Conservation (phyloP, 2,888 invertebrate species). For the Pegoplata infirma region DNA sequence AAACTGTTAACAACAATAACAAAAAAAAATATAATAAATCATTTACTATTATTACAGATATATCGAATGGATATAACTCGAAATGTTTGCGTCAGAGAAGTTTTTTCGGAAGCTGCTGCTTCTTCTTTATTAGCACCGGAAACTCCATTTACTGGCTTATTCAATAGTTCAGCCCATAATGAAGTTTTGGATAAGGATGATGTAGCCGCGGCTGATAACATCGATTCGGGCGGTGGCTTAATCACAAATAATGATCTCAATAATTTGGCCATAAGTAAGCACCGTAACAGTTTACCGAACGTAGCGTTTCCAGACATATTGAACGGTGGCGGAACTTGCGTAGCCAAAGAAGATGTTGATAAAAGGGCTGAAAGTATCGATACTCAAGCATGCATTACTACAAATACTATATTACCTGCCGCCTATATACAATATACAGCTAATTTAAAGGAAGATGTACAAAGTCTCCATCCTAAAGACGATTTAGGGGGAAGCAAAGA, state of each 20-base stretch:
- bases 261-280: conserved; percentile 64
- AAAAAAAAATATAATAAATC: no score
- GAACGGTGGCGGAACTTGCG: neutral
- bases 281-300: conserved; percentile 76
- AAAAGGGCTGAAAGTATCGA: conserved; percentile 46
- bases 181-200: conserved; percentile 62
- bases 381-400: conserved; percentile 5
- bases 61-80: conserved; percentile 91
- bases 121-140: conserved; percentile 49
- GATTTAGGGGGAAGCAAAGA: conserved; percentile 42
- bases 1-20: neutral
- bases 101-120: conserved; percentile 67
- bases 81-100: conserved; percentile 84
- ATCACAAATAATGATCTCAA: conserved; percentile 35
- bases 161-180: conserved; percentile 18
- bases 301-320: conserved; percentile 70
- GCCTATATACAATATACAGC: conserved; percentile 56
- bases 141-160: conserved; percentile 22
- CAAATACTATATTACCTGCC: conserved; percentile 49
- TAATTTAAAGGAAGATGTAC: conserved; percentile 41
- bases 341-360: conserved; percentile 45
- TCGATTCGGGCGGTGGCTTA: conserved; percentile 16
- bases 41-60: conserved; percentile 66
- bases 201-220: neutral
- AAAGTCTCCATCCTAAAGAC: conserved; percentile 30